Percentiles rank a stretch among this genome's conserved stretches.
Evolutionary conservation across 2,797 vertebrate genomes (phyloP).

Genomic region (Melanogrammus aeglefinus): DNA sequence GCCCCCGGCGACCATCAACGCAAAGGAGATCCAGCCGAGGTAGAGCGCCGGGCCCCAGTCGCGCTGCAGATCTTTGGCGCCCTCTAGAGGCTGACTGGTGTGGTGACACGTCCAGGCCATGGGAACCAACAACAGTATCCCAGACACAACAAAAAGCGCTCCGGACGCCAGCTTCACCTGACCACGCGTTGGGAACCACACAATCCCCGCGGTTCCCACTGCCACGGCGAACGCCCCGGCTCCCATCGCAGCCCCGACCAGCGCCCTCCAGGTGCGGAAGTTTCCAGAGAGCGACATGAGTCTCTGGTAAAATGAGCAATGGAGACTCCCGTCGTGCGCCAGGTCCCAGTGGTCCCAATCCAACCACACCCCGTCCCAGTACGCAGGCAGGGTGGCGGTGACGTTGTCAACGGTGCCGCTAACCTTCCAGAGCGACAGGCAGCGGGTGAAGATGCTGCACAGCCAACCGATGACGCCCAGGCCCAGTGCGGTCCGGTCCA

Average conservation of each 20-base stretch:
- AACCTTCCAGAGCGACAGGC: constrained; percentile 88
- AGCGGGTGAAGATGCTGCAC: constrained; percentile 80
- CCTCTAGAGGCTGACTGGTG: constrained; percentile 82
- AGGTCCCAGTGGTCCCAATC: constrained; percentile 90
- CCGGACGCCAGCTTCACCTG: constrained; percentile 81
- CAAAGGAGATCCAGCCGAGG: constrained; percentile 83
- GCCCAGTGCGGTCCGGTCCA: constrained; percentile 62
- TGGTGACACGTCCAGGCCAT: constrained; percentile 87
- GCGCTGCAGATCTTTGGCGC: constrained; percentile 74
- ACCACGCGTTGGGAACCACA: constrained; percentile 69
- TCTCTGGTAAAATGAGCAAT: constrained; percentile 88
- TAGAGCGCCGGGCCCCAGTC: constrained; percentile 85
- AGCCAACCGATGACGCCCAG: constrained; percentile 84
- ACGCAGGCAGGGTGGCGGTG: constrained; percentile 85
- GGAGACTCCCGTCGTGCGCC: constrained; percentile 88
- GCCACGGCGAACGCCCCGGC: constrained; percentile 73
- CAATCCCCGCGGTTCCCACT: constrained; percentile 71
- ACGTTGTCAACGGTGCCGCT: constrained; percentile 83
- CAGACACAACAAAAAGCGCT: constrained; percentile 75
- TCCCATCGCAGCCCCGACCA: constrained; percentile 77
- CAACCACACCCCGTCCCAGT: constrained; percentile 97
- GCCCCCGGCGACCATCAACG: constrained; percentile 77
- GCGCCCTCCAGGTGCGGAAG: constrained; percentile 83
- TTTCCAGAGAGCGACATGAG: constrained; percentile 83
- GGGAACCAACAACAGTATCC: constrained; percentile 81